Conservation (phyloP, 2,797 vertebrate species). For the Macrochelys suwanniensis region DNA sequence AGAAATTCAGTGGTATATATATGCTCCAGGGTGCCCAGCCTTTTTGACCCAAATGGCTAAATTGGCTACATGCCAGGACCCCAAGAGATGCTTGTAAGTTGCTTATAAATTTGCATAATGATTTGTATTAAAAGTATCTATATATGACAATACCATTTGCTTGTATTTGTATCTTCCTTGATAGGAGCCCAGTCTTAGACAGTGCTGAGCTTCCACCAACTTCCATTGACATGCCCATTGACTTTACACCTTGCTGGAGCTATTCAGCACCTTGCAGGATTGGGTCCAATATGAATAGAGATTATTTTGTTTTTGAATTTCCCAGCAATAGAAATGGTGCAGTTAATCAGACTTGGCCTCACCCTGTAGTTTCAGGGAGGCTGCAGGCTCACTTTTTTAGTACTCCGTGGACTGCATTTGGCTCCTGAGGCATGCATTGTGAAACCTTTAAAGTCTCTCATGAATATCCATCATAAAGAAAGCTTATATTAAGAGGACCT, state of each 20-base stretch:
- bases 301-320: not conserved
- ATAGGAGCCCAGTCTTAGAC: not conserved
- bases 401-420: constrained; percentile 4
- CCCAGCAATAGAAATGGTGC: not conserved
- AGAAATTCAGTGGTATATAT: not conserved
- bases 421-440: not conserved
- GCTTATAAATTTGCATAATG: not conserved
- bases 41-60: not conserved
- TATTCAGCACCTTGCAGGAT: not conserved
- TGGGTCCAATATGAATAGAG: not conserved
- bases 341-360: constrained; percentile 30
- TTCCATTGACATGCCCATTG: not conserved
- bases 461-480: not conserved
- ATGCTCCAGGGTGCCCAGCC: not conserved
- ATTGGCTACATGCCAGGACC: not conserved
- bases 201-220: not conserved
- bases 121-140: not conserved
- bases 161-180: not conserved
- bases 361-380: not conserved
- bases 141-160: not conserved
- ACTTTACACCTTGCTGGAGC: not conserved
- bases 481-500: not conserved
- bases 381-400: not conserved
- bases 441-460: not conserved
- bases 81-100: not conserved